Conservation (phyloP, 2,797 vertebrate genomes). For the Enteromius paludinosus region DNA sequence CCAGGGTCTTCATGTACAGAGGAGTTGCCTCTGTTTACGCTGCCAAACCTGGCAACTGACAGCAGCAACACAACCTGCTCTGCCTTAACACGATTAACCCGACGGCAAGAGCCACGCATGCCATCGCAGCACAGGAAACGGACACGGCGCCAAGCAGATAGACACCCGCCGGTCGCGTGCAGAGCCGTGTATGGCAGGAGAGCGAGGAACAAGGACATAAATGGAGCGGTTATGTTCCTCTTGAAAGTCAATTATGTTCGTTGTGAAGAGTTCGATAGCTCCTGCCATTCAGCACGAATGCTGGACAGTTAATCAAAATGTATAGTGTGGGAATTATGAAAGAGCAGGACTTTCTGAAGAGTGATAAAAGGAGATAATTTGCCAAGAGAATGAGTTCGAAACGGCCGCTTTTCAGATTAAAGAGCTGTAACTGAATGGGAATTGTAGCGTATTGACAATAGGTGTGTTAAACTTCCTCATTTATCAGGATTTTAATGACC, state of each 20-base stretch:
- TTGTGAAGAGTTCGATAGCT: constrained; percentile 48
- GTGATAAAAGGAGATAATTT: constrained; percentile 55
- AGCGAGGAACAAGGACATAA: background rate
- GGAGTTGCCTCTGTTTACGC: constrained; percentile 23
- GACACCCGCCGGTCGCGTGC: background rate
- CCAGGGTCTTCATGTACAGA: constrained; percentile 24
- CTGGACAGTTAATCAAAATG: constrained; percentile 54
- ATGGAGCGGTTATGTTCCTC: constrained; percentile 13
- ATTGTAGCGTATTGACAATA: constrained; percentile 47
- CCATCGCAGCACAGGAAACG: constrained; percentile 1
- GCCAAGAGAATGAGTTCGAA: constrained; percentile 49
- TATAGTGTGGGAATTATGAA: constrained; percentile 27
- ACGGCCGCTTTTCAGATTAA: constrained; percentile 39
- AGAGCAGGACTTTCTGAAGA: constrained; percentile 41
- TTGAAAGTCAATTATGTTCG: constrained; percentile 53
- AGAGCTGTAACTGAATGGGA: constrained; percentile 37
- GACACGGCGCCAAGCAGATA: background rate
- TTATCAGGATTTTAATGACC: constrained; percentile 56
- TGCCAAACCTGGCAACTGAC: constrained; percentile 32
- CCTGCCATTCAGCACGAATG: constrained; percentile 53
- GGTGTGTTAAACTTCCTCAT: constrained; percentile 46
- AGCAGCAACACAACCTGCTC: constrained; percentile 31
- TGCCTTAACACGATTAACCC: constrained; percentile 48
- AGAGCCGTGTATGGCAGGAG: background rate
- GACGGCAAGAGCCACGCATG: background rate